A percentile compares a stretch with the other conserved stretches of the same genome.
Conservation (phyloP, 2,888 invertebrate species). For the Epinotia demarniana region DNA sequence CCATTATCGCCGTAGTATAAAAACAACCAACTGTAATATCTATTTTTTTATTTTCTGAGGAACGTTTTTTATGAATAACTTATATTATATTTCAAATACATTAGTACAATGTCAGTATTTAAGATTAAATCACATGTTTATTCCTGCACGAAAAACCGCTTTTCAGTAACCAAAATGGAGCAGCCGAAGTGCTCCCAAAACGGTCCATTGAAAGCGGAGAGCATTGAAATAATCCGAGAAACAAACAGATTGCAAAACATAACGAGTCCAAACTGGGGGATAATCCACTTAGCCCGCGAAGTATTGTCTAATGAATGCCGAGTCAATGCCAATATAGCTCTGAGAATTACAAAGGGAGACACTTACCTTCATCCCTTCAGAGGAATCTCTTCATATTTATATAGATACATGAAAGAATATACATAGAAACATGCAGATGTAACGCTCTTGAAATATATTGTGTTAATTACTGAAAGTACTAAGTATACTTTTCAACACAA, state of each 20-base stretch:
- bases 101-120: too few relatives aligned
- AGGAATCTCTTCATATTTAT: slow-evolving; percentile 42
- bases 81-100: too few relatives aligned
- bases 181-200: not conserved
- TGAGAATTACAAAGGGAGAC: slow-evolving; percentile 41
- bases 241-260: slow-evolving; percentile 24
- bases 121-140: not conserved
- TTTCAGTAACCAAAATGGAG: not conserved
- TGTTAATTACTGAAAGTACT: slow-evolving; percentile 11
- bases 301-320: slow-evolving; percentile 41
- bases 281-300: slow-evolving; percentile 48
- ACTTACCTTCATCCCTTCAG: slow-evolving; percentile 42
- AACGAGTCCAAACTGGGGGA: slow-evolving; percentile 38
- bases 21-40: too few relatives aligned
- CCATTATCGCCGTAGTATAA: too few relatives aligned
- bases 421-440: slow-evolving; percentile 30
- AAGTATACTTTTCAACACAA: too few relatives aligned
- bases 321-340: slow-evolving; percentile 46
- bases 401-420: too few relatives aligned
- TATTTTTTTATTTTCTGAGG: too few relatives aligned
- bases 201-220: slow-evolving; percentile 40
- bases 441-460: slow-evolving; percentile 29
- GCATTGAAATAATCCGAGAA: slow-evolving; percentile 38
- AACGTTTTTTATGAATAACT: too few relatives aligned
- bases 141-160: not conserved